These are phyloP conservation scores for Potorous gilbertii DNA, from an alignment of 2,797 vertebrate species.

Conservation along the genomic window DNA sequence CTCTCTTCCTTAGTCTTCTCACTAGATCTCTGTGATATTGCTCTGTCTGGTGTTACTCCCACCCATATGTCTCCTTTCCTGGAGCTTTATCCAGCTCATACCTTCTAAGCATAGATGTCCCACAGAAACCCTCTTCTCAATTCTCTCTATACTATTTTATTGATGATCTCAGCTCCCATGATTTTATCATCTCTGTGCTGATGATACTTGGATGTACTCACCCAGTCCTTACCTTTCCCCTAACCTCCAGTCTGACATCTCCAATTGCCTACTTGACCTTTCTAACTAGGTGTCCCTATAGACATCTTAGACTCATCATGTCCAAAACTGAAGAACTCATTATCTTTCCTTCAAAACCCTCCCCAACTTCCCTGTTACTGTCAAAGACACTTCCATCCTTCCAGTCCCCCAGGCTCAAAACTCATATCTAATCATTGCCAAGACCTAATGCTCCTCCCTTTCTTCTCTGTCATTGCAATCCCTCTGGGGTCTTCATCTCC, in stretches of 20 bases:
- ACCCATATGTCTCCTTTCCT: neutral
- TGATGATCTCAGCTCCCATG: neutral
- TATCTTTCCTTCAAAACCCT: neutral
- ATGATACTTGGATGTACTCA: too few relatives aligned
- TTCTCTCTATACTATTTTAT: neutral
- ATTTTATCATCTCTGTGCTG: neutral
- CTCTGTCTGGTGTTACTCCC: neutral
- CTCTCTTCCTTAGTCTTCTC: neutral
- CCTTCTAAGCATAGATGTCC: neutral
- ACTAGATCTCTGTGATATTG: neutral
- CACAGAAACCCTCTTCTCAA: neutral
- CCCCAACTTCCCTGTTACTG: neutral
- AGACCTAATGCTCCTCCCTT: neutral
- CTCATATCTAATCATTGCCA: neutral
- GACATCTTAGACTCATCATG: neutral
- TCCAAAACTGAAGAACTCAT: neutral
- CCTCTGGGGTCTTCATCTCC: neutral
- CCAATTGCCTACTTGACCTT: neutral
- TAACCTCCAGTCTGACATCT: neutral
- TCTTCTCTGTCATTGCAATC: neutral
- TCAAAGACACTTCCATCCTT: neutral
- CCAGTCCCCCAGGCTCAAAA: neutral
- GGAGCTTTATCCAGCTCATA: neutral
- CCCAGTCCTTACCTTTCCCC: too few relatives aligned
- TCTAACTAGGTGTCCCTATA: neutral